phyloP scores from a whole-genome alignment of 2,888 invertebrate genomes.

The Notocelia uddmanniana region DNA sequence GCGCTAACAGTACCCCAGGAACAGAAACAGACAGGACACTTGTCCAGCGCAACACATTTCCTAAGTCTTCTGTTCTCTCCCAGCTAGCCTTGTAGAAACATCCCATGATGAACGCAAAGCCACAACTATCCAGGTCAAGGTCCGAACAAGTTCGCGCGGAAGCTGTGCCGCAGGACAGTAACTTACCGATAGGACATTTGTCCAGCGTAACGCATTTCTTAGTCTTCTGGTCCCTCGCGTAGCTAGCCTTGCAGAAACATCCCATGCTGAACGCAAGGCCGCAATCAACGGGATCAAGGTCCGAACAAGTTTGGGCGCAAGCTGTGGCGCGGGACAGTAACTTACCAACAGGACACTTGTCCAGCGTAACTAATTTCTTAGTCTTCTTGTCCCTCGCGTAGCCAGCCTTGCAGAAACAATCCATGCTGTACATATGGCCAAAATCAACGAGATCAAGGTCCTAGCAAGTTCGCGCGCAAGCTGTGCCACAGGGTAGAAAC shows the following conservation, averaged over 20 bases:
- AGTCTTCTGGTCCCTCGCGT: constrained; percentile 66
- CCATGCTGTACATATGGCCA: constrained; percentile 71
- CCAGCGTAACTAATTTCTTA: constrained; percentile 43
- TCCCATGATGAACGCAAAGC: constrained; percentile 72
- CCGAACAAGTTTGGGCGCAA: too few species aligned
- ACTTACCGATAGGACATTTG: constrained; percentile 73
- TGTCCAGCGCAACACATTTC: constrained; percentile 47
- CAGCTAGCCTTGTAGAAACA: constrained; percentile 78
- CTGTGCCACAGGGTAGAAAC: too few species aligned
- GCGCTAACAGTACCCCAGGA: too few species aligned
- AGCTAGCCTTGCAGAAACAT: constrained; percentile 77
- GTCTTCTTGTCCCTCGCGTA: constrained; percentile 65
- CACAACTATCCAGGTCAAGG: constrained; percentile 67
- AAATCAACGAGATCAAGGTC: constrained; percentile 68
- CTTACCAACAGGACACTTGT: constrained; percentile 74
- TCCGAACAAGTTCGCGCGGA: constrained; percentile 70
- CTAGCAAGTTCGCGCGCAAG: too few species aligned
- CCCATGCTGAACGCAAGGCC: constrained; percentile 75
- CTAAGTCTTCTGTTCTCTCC: constrained; percentile 61
- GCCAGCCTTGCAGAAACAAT: constrained; percentile 77
- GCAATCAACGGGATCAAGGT: constrained; percentile 71
- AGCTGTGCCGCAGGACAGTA: too few species aligned
- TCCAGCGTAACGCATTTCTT: constrained; percentile 71
- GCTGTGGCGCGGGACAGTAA: too few species aligned
- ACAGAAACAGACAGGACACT: constrained; percentile 74